These are phyloP conservation scores for Agelastica alni DNA, from an alignment of 2,888 invertebrate species.

Conservation along the genomic window DNA sequence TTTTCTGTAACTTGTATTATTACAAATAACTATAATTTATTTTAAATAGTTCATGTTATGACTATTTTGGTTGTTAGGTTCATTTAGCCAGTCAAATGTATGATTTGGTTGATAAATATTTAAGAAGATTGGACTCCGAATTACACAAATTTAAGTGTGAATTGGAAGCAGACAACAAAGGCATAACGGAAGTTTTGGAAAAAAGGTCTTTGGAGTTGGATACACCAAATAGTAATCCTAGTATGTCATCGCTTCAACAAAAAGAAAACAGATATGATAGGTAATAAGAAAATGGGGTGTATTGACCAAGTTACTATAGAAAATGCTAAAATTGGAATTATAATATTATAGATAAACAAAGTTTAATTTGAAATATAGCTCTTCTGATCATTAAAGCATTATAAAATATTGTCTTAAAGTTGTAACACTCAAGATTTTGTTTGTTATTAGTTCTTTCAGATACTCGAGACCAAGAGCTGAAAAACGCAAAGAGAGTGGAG, in stretches of 20 bases:
- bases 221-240: conserved; percentile 61
- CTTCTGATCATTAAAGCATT: too few species aligned
- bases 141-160: conserved; percentile 98
- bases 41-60: too few species aligned
- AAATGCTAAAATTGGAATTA: too few species aligned
- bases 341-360: too few species aligned
- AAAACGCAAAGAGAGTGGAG: conserved; percentile 74
- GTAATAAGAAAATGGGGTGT: conserved; percentile 36
- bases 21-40: too few species aligned
- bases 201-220: conserved; percentile 91
- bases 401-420: too few species aligned
- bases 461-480: conserved; percentile 64
- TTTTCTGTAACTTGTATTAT: too few species aligned
- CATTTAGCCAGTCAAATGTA: conserved; percentile 92
- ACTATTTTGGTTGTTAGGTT: conserved; percentile 52
- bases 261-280: conserved; percentile 77
- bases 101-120: conserved; percentile 91
- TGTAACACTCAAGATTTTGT: too few species aligned
- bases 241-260: conserved; percentile 67
- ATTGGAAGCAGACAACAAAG: conserved; percentile 97
- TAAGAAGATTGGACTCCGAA: conserved; percentile 85
- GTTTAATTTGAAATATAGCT: too few species aligned
- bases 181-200: conserved; percentile 94
- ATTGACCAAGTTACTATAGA: too few species aligned
- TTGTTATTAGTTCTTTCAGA: conserved; percentile 40